Conservation (phyloP, 2,888 invertebrate species). For the Andrena trimmerana region DNA sequence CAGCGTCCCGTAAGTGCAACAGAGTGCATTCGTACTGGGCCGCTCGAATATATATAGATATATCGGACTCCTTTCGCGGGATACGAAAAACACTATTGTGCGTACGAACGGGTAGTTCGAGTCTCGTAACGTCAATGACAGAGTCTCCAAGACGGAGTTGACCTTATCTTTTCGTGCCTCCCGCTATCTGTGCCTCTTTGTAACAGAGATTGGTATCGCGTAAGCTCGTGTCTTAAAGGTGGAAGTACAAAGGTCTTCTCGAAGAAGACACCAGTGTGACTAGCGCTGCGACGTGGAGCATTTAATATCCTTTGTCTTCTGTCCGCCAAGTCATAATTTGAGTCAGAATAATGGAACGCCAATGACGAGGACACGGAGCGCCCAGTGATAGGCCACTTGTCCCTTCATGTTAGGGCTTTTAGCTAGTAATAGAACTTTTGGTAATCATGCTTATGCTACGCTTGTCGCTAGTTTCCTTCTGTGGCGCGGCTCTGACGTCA, state of each 20-base stretch:
- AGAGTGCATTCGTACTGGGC: conserved; percentile 8
- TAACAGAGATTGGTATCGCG: too few species aligned
- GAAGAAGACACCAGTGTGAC: not conserved
- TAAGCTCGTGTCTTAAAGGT: not conserved
- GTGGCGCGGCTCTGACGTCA: too few species aligned
- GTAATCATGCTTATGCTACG: too few species aligned
- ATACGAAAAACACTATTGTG: conserved; percentile 16
- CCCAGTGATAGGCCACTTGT: too few species aligned
- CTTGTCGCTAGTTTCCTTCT: too few species aligned
- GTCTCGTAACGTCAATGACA: not conserved
- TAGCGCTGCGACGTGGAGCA: too few species aligned
- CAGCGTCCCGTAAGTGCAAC: conserved; percentile 42
- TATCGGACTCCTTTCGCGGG: conserved; percentile 18
- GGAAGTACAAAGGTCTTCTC: not conserved
- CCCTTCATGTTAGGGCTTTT: too few species aligned
- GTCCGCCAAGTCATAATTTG: too few species aligned
- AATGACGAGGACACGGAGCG: too few species aligned
- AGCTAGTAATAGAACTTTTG: too few species aligned
- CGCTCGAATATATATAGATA: conserved; percentile 19
- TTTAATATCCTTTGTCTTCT: too few species aligned
- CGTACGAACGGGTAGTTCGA: not conserved
- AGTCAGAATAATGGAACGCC: too few species aligned
- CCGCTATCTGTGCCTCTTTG: conserved; percentile 1
- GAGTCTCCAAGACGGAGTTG: not conserved
- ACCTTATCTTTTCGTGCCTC: not conserved